Percentiles rank a stretch among this genome's conserved stretches.
These are phyloP conservation scores for Deilephila porcellus DNA, from an alignment of 2,888 invertebrate species.

Conservation along the genomic window DNA sequence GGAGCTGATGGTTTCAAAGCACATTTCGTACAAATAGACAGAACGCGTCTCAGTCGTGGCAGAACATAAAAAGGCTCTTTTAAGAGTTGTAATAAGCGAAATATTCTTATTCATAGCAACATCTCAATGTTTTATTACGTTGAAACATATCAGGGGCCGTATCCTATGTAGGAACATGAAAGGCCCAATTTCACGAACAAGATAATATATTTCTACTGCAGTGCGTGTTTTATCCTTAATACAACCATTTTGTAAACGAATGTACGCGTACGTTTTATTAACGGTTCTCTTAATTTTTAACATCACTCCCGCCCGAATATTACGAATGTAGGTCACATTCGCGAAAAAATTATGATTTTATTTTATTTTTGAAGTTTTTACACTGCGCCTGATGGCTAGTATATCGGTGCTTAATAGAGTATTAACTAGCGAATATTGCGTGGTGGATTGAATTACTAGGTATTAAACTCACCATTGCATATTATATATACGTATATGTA, in stretches of 20 bases:
- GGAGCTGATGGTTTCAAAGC: slow-evolving; percentile 5
- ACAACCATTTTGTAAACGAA: slow-evolving; percentile 66
- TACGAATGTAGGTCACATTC: neutral
- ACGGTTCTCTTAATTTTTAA: slow-evolving; percentile 32
- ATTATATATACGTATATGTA: too few relatives aligned
- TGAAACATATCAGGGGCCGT: slow-evolving; percentile 52
- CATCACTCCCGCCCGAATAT: neutral
- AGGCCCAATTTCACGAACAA: slow-evolving; percentile 63
- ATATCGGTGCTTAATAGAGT: too few relatives aligned
- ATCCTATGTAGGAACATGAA: slow-evolving; percentile 64
- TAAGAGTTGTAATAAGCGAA: slow-evolving; percentile 43
- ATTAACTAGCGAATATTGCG: too few relatives aligned
- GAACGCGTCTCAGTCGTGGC: slow-evolving; percentile 36
- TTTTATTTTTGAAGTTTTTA: neutral
- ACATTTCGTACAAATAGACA: slow-evolving; percentile 9
- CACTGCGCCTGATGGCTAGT: too few relatives aligned
- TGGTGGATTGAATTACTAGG: too few relatives aligned
- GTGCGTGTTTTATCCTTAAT: slow-evolving; percentile 75
- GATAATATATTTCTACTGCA: slow-evolving; percentile 59
- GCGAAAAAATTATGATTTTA: neutral
- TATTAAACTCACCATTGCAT: too few relatives aligned
- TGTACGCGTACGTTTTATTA: slow-evolving; percentile 32
- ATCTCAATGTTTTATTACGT: slow-evolving; percentile 56
- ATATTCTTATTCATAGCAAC: slow-evolving; percentile 53
- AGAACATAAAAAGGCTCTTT: slow-evolving; percentile 40